Percentiles rank a stretch among this genome's conserved stretches.
Evolutionary conservation across 2,797 vertebrate species (phyloP).

Genomic region (Remorina albescens): DNA sequence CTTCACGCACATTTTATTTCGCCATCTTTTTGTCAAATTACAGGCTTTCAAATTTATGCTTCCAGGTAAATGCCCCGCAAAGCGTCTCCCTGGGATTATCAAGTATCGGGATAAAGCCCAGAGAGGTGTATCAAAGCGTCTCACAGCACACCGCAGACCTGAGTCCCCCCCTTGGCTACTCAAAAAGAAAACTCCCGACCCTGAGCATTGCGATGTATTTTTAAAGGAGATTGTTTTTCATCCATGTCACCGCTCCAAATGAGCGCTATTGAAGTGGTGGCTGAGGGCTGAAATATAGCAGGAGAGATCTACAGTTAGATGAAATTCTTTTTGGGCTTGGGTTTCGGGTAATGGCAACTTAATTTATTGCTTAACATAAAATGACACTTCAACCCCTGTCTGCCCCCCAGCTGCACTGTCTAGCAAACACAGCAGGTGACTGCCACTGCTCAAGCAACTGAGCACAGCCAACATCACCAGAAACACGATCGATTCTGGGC

Average conservation of each 20-base stretch:
- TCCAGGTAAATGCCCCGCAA: constrained; percentile 71
- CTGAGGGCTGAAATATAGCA: constrained; percentile 44
- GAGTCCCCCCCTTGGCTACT: constrained; percentile 15
- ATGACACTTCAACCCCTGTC: constrained; percentile 71
- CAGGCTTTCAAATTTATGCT: constrained; percentile 72
- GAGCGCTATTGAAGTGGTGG: constrained; percentile 69
- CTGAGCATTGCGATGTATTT: constrained; percentile 65
- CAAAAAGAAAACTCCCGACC: constrained; percentile 41
- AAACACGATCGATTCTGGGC: constrained; percentile 43
- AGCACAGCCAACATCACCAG: constrained; percentile 16
- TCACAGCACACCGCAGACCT: constrained; percentile 50
- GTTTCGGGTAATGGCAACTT: constrained; percentile 80
- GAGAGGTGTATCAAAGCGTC: constrained; percentile 79
- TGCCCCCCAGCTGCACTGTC: constrained; percentile 59
- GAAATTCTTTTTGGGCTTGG: constrained; percentile 76
- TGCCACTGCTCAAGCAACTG: constrained; percentile 40
- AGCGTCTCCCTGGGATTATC: constrained; percentile 78
- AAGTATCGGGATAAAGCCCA: constrained; percentile 70
- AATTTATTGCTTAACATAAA: constrained; percentile 83
- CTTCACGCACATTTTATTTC: constrained; percentile 51
- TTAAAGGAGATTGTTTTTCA: constrained; percentile 78
- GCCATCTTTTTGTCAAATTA: constrained; percentile 75
- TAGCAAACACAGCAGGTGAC: constrained; percentile 67
- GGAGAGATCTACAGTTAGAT: constrained; percentile 67
- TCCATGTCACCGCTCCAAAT: constrained; percentile 57